phyloP scores from a whole-genome alignment of 2,888 invertebrate genomes.

The Tachystola acroxantha region DNA sequence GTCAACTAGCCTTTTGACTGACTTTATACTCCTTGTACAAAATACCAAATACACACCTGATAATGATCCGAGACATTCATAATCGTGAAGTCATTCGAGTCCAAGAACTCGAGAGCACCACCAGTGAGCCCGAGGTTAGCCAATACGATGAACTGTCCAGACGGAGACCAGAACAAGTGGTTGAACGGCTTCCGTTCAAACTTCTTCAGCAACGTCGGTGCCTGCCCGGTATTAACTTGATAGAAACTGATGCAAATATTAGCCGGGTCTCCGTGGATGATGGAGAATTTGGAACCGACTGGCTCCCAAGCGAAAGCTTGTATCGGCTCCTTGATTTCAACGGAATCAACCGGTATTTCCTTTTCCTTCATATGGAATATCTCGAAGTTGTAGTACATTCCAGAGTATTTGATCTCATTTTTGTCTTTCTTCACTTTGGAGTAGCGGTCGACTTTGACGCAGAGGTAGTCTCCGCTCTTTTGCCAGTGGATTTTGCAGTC shows the following conservation, averaged over 20 bases:
- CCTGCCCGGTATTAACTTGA: constrained; percentile 91
- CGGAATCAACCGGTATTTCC: constrained; percentile 97
- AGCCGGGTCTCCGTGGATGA: constrained; percentile 94
- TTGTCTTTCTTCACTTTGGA: constrained; percentile 97
- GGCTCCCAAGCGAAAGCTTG: constrained; percentile 99
- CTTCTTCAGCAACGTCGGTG: constrained; percentile 92
- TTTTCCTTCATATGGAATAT: constrained; percentile 99
- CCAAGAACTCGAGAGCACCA: constrained; percentile 96
- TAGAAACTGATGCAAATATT: constrained; percentile 95
- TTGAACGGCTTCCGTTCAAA: constrained; percentile 93
- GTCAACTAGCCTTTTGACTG: no score
- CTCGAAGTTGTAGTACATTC: constrained; percentile 99
- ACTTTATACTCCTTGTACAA: no score
- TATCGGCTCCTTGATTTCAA: constrained; percentile 95
- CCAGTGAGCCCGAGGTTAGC: constrained; percentile 91
- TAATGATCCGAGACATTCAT: constrained; percentile 97
- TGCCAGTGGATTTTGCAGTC: constrained; percentile 99
- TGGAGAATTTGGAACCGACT: constrained; percentile 95
- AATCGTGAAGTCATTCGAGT: constrained; percentile 96
- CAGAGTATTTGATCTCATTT: constrained; percentile 94
- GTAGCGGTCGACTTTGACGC: constrained; percentile 91
- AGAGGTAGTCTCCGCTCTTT: constrained; percentile 97
- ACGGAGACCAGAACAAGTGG: constrained; percentile 96
- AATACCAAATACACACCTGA: constrained; percentile 81
- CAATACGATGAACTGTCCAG: constrained; percentile 95